Evolutionary conservation across 2,888 invertebrate species (phyloP).

Genomic region (Eubasilissa splendida): DNA sequence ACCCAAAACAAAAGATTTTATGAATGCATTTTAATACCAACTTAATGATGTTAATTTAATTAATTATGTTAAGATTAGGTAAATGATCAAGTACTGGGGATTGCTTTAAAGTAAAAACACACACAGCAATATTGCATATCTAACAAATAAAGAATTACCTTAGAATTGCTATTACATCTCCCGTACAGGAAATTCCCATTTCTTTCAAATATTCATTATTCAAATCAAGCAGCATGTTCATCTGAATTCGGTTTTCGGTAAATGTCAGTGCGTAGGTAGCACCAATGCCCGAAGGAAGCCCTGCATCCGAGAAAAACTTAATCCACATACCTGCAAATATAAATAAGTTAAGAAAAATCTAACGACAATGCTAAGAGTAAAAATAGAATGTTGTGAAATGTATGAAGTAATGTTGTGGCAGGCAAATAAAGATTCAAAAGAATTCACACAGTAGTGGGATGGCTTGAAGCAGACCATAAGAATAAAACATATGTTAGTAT

Average conservation of each 20-base stretch:
- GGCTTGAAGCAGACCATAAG: neutral
- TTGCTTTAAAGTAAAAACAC: too few relatives aligned
- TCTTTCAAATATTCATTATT: constrained; percentile 90
- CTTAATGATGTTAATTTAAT: too few relatives aligned
- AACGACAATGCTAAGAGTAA: constrained; percentile 6
- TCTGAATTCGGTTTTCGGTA: constrained; percentile 88
- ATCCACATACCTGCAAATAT: constrained; percentile 81
- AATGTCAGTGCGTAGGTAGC: constrained; percentile 90
- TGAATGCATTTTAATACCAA: too few relatives aligned
- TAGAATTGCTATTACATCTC: constrained; percentile 80
- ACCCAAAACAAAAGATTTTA: too few relatives aligned
- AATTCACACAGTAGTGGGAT: neutral
- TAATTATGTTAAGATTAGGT: too few relatives aligned
- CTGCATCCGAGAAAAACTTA: constrained; percentile 88
- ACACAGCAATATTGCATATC: too few relatives aligned
- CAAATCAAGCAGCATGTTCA: constrained; percentile 88
- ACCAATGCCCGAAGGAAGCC: constrained; percentile 85
- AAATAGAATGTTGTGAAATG: constrained; percentile 34
- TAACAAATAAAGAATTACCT: constrained; percentile 65
- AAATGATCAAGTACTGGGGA: too few relatives aligned
- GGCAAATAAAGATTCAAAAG: neutral
- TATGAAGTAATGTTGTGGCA: constrained; percentile 7
- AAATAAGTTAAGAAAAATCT: constrained; percentile 25
- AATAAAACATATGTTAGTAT: neutral
- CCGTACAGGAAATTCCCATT: constrained; percentile 88